Evolutionary conservation across 2,113 vertebrate genomes (phyloP), one percentile per base, ranked within the genome.

Genomic region (Phyllostomus discolor): DNA sequence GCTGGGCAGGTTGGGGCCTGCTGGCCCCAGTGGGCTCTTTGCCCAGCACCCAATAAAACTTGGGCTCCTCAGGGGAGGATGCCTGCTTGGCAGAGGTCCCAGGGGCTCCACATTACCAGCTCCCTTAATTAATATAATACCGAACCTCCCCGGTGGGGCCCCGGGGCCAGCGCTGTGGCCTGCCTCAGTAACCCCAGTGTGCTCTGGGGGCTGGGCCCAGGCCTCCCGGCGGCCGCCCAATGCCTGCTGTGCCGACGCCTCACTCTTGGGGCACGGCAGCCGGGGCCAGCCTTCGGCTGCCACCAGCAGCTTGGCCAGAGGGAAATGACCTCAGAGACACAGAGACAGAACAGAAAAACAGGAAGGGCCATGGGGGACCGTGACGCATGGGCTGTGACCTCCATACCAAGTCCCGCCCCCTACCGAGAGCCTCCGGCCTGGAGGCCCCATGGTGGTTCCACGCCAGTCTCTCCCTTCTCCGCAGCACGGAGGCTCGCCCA

Each of bases 291-390:
- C 54, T 69, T 76, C 24, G 70, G 91, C 88, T 91, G 64, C 91
- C 28, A 88, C 28, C 33, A 76, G 69, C 66, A 92, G 73, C 50
- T 2, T 46, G 59, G 92, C 87, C 90, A 97, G 82, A 88, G 87
- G 96, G 96, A 96, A 97, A 97, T 97, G 93, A 97, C 93, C 96
- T 97, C 97, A 97, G 96, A 97, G 93, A 93, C 14, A 0, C 91
- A 81, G 96, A 89, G 70, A 95, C 70, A 93, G 80, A 96, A 96
- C 89, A 97, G 82, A 96, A 97, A 96, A 98, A 98, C 97, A 98
- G 97, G 97, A 98, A 98, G 95, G 86, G 87, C 97, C 87, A 93
- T 19, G 59, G 89, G 95, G 93, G 66, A 95, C 82, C 57, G 1
- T 97, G 95, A 96, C 86, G 86, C 95, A 59, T 19, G 41, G 79